A percentile compares a stretch with the other conserved stretches of the same genome.
phyloP scores from a whole-genome alignment of 2,888 invertebrate genomes.

The Cyclophora albipunctata region DNA sequence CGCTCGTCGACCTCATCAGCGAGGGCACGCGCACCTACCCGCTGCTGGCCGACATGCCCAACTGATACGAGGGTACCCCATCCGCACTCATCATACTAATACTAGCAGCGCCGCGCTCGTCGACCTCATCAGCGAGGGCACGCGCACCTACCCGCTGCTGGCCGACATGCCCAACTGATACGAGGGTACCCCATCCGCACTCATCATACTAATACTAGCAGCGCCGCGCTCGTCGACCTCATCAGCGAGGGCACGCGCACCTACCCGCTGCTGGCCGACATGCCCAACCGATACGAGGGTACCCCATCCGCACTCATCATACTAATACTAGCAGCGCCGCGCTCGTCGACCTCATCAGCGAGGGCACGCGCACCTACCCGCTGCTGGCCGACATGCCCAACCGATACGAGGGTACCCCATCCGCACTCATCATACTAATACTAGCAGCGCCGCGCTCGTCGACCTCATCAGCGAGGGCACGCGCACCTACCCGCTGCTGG shows the following conservation, averaged over 20 bases:
- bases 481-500: conserved; percentile 33
- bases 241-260: conserved; percentile 66
- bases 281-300: conserved; percentile 49
- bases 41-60: conserved; percentile 31
- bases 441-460: conserved; percentile 65
- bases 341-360: conserved; percentile 77
- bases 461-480: conserved; percentile 76
- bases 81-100: not conserved
- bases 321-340: conserved; percentile 50
- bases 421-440: not conserved
- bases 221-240: conserved; percentile 75
- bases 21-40: conserved; percentile 49
- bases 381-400: conserved; percentile 35
- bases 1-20: conserved; percentile 77
- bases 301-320: not conserved
- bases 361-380: conserved; percentile 41
- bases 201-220: conserved; percentile 25
- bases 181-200: conserved; percentile 31
- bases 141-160: conserved; percentile 35
- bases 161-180: conserved; percentile 40
- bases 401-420: conserved; percentile 40
- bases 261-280: conserved; percentile 31
- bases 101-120: conserved; percentile 65
- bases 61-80: conserved; percentile 43
- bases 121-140: conserved; percentile 75